phyloP scores from a whole-genome alignment of 1,140 invertebrate species.

The Drosophila fuyamai region DNA sequence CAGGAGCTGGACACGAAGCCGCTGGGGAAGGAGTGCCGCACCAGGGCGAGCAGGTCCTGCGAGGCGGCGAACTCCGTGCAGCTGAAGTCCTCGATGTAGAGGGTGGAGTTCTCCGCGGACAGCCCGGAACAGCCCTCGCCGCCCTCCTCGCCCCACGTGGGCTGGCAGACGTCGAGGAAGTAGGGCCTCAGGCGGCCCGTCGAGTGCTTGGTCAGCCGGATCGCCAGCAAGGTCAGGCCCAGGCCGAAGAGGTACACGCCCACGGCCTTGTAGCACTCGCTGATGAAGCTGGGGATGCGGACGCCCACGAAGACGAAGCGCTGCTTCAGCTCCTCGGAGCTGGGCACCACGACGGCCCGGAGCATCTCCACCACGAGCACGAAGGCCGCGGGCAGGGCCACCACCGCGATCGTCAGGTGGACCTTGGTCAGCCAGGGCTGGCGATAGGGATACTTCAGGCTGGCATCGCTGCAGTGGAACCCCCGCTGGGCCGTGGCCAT shows the following conservation, averaged over 20 bases:
- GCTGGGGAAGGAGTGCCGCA: constrained; percentile 78
- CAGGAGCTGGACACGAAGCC: constrained; percentile 56
- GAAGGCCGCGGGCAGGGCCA: constrained; percentile 65
- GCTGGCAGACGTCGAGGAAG: constrained; percentile 75
- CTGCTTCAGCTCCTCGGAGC: constrained; percentile 54
- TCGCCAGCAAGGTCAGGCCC: constrained; percentile 52
- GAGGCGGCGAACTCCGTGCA: constrained; percentile 72
- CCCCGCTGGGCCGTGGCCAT: constrained; percentile 58
- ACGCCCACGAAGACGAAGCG: constrained; percentile 73
- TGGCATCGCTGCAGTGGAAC: constrained; percentile 71
- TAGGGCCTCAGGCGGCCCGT: constrained; percentile 70
- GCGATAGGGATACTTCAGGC: constrained; percentile 65
- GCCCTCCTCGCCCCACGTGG: constrained; percentile 51
- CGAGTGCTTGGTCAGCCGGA: constrained; percentile 50
- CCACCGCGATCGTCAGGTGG: constrained; percentile 67
- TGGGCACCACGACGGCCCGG: constrained; percentile 64
- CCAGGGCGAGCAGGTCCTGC: constrained; percentile 47
- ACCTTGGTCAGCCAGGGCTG: constrained; percentile 70
- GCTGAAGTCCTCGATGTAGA: constrained; percentile 50
- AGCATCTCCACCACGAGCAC: constrained; percentile 74
- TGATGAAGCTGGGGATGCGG: constrained; percentile 73
- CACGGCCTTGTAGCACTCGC: constrained; percentile 77
- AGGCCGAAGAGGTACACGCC: constrained; percentile 74
- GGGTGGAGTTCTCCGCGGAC: constrained; percentile 12
- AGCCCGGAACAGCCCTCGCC: constrained; percentile 18